Base-by-base conservation (phyloP, 1,140 invertebrate genomes). In the Bombus confusus region DNA sequence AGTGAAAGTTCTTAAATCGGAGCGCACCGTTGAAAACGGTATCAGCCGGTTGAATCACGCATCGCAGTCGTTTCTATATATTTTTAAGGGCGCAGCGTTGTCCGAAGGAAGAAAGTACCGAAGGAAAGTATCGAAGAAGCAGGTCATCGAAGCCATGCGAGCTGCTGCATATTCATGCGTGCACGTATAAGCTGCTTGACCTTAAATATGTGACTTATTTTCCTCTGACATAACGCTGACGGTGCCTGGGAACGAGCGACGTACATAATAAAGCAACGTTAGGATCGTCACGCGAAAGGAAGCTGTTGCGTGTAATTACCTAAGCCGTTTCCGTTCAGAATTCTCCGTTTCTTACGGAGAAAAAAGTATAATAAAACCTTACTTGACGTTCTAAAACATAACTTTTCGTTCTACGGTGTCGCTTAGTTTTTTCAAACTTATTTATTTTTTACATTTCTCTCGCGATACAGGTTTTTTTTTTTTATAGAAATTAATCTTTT, bases 81-180 rank as follows among this genome's bases (percentile, higher is more conserved):
- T 80, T 78, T 80, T 62, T 80, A 80, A 73, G 83, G 52, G 52
- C 62, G 64, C 69, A 37, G 25, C 59, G 37, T 64, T 75, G 37
- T 72, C 69, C 12, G 28, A 28, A 39, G 22, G 52, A 85, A 85
- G 83, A 85, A 80, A 80, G 83, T 80, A 57, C 25, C 68, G 68
- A 31, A 83, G 41, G 88, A 90, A 90, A 90, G 88, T 88, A 85
- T 34, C 28, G 47, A 78, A 83, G 78, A 90, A 89, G 64, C 71
- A 59, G 88, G 89, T 80, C 87, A 83, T 74, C 10, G 86, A 87
- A 90, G 87, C 82, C 87, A 72, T 85, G 78, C 74, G 34, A 47
- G 22, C 37, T 52, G 28, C 47, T 47, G 15, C 43, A 66, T 75
- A 72, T 73, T 72, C 77, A 73, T 57, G 73, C 72, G 37, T 76